A percentile compares a stretch with the other conserved stretches of the same genome.
Conservation (phyloP, 2,888 invertebrate species). For the Lycia hirtaria region DNA sequence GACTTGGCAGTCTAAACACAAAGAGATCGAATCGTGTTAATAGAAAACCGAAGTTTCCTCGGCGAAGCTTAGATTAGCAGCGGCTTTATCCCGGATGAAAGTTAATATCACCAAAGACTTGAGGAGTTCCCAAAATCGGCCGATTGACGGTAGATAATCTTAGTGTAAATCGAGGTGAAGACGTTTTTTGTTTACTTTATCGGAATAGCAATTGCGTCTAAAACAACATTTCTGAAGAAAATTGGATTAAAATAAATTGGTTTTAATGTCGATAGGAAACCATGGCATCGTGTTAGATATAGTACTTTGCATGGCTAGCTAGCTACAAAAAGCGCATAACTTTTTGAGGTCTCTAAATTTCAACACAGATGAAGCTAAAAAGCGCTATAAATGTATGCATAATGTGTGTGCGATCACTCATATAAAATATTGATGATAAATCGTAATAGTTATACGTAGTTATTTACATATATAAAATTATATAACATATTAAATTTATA, state of each 20-base stretch:
- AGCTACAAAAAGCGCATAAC: too few species aligned
- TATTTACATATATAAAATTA: too few species aligned
- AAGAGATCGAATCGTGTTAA: constrained; percentile 49
- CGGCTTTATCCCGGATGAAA: constrained; percentile 54
- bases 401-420: too few species aligned
- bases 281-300: too few species aligned
- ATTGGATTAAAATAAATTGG: background rate
- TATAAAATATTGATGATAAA: too few species aligned
- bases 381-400: too few species aligned
- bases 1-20: constrained; percentile 26
- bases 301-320: too few species aligned
- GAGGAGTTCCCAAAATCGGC: constrained; percentile 44
- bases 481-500: too few species aligned
- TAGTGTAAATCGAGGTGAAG: constrained; percentile 32
- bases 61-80: constrained; percentile 52
- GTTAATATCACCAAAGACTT: constrained; percentile 55
- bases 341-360: too few species aligned
- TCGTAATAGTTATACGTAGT: too few species aligned
- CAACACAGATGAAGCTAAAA: too few species aligned
- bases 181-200: constrained; percentile 33
- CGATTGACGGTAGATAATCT: constrained; percentile 36
- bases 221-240: background rate
- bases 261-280: too few species aligned
- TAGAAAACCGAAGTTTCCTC: constrained; percentile 54
- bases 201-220: constrained; percentile 15